phyloP scores from a whole-genome alignment of 2,113 vertebrate genomes.

The Nycticryphes semicollaris region DNA sequence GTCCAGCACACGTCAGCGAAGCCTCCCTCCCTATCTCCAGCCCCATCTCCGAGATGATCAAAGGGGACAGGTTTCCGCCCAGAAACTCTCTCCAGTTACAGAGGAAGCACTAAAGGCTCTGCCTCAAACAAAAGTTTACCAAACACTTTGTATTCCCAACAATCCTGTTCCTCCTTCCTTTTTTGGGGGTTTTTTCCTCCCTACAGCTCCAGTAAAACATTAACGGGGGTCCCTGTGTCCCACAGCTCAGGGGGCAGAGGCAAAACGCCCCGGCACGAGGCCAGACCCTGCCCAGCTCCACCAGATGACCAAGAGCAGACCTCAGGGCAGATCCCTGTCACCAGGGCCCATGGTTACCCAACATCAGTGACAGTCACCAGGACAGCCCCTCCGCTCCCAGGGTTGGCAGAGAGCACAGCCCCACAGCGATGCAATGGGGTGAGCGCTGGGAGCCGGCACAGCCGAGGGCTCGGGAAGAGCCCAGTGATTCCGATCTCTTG shows the following conservation, averaged over 20 bases:
- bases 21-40: not conserved
- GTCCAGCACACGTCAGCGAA: not conserved
- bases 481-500: rapidly evolving
- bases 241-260: not conserved
- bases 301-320: not conserved
- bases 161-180: not conserved
- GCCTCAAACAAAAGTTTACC: not conserved
- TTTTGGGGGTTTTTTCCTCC: too few relatives aligned
- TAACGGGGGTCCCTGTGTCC: not conserved
- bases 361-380: not conserved
- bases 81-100: not conserved
- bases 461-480: rapidly evolving
- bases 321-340: rapidly evolving
- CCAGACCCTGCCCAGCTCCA: not conserved
- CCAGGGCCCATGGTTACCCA: rapidly evolving
- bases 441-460: rapidly evolving
- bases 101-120: not conserved
- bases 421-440: rapidly evolving
- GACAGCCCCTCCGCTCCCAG: not conserved
- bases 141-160: not conserved
- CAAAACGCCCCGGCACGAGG: rapidly evolving
- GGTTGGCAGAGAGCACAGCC: not conserved
- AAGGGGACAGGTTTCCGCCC: not conserved
- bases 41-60: not conserved
- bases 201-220: not conserved